Base-by-base conservation (phyloP, 2,797 vertebrate genomes). In the Amniataba percoides region DNA sequence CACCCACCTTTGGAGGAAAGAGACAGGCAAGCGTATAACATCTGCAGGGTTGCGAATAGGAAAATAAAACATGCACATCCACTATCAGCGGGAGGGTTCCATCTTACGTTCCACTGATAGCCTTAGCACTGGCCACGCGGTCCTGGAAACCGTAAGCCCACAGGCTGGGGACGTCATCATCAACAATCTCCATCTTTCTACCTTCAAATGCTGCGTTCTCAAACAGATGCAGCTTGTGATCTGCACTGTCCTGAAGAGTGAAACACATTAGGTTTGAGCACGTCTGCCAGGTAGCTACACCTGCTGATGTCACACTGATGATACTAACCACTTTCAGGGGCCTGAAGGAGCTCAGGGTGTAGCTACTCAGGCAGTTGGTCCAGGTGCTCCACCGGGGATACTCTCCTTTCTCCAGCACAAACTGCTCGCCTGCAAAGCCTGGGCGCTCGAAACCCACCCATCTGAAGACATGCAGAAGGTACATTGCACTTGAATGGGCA, bases 131-230 rank as follows among this genome's bases (percentile, higher is more conserved):
- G 78, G 96, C 97, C 90, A 98, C 97, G 0, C 95, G 96, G 87
- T 97, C 96, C 87, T 97, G 96, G 92, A 98, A 98, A 80, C 97
- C 97, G 0, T 98, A 92, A 27, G 95, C 96, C 97, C 96, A 98
- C 53, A 98, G 94, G 90, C 96, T 98, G 91, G 97, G 97, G n/a
- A 97, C 95, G 0, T 98, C 97, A 0, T 98, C 96, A 0, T 97
- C 97, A 86, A 97, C 94, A 3, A 98, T 97, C 89, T 98, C 97
- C 97, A 98, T 98, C 94, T 97, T 97, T 63, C 96, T 85, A 31
- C 97, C 97, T 0, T 94, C 89, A 84, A 95, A 98, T 9, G 93
- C 95, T 0, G 64, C 68, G 3, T 93, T 97, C 91, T 98, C 97
- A 81, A 97, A 99, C 74, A 98, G 95, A 82, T 96, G 95, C 73